Evolutionary conservation across 2,888 invertebrate genomes (phyloP), one percentile per base, ranked within the genome.

Genomic region (Pristionchus mayeri): DNA sequence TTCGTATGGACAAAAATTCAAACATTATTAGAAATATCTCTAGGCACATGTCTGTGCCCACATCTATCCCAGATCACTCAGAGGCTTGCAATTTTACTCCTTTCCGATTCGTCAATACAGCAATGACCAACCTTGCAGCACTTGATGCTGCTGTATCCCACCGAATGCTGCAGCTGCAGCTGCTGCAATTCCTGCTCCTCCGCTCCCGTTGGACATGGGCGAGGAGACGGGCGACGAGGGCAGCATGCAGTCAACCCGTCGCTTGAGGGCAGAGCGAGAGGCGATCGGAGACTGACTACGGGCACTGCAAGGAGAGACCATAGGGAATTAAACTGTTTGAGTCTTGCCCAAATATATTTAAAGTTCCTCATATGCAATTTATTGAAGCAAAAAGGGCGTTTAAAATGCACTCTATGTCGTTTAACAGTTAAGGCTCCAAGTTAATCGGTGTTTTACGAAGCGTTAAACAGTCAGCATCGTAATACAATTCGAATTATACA

Each of bases 251-350:
- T 82, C 84, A 1, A 34, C 34, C 0, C 84, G 71, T 0, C 84
- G 34, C 75, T 84, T 84, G 13, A 84, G 84, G 9, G 71, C 24
- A 7, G 40, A 50, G 0, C 84, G 84, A 2, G 84, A 84, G n/a
- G 84, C 84, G 84, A 84, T 84, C 40, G 84, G 84, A 44, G 84
- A 84, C 75, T 71, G 84, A 54, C 82, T 82, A 18, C 82, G 82
- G 21, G 82, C 82, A 44, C 82, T 82, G 48, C 11, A 78, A 78
- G 2, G 27, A 27, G 30, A 57, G n/a, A n/a, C n/a, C 48, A 48
- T 11, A 48, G 16, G 16, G 16, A 48, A 48, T 48, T n/a, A n/a
- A n/a, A n/a, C n/a, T n/a, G n/a, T n/a, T n/a, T n/a, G n/a, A n/a
- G n/a, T n/a, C n/a, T n/a, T n/a, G n/a, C n/a, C n/a, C n/a, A n/a